Conservation (phyloP, 2,113 vertebrate species). For the Cygnus buccinator region DNA sequence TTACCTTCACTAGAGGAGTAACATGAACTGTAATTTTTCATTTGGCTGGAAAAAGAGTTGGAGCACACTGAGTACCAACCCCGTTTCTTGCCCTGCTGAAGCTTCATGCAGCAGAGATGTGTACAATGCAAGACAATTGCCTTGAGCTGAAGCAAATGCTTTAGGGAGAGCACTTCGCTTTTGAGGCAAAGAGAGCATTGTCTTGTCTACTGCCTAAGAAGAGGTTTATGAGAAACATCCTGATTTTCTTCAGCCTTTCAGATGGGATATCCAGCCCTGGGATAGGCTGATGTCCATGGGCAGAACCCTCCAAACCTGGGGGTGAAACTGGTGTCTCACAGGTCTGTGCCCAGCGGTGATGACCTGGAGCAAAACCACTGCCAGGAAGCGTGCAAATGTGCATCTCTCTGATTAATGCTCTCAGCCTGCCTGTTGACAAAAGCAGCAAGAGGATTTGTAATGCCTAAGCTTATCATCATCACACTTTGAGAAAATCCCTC, state of each 20-base stretch:
- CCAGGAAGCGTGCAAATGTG: fast-evolving
- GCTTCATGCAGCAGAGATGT: background rate
- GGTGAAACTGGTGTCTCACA: fast-evolving
- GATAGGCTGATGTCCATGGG: background rate
- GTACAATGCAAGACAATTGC: background rate
- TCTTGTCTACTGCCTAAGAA: background rate
- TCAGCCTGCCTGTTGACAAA: conserved; percentile 43
- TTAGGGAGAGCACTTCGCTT: background rate
- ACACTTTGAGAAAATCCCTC: conserved; percentile 12
- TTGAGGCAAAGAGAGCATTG: background rate
- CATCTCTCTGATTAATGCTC: conserved; percentile 12
- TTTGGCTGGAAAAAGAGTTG: background rate
- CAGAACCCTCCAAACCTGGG: background rate
- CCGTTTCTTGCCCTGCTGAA: background rate
- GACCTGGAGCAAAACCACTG: background rate
- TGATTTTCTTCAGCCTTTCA: background rate
- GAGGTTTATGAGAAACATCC: background rate
- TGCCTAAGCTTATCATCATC: conserved; percentile 66
- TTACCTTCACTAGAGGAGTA: background rate
- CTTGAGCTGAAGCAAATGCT: background rate
- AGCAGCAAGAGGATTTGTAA: conserved; percentile 62
- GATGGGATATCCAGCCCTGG: background rate
- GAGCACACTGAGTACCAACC: background rate
- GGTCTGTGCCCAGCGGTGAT: fast-evolving
- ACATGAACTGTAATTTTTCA: background rate